phyloP scores from a whole-genome alignment of 2,888 invertebrate genomes.

The Diploptera punctata region DNA sequence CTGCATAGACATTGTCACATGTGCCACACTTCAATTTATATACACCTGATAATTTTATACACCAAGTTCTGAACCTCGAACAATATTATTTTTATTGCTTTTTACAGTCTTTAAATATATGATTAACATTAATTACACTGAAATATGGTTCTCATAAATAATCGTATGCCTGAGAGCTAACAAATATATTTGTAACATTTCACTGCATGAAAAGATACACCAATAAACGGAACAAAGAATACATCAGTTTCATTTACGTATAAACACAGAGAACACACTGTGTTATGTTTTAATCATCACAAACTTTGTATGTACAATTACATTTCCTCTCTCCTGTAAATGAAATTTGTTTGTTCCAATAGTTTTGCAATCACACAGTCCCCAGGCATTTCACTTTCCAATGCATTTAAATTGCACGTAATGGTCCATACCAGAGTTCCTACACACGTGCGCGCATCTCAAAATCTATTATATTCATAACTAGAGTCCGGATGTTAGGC shows the following conservation, averaged over 20 bases:
- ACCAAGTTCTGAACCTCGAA: too few relatives aligned
- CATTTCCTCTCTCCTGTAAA: conserved; percentile 11
- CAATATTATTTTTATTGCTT: too few relatives aligned
- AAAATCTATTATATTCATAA: too few relatives aligned
- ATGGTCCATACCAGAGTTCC: conserved; percentile 4
- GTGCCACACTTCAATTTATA: too few relatives aligned
- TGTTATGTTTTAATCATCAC: conserved; percentile 29
- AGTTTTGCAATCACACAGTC: conserved; percentile 26
- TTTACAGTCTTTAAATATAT: too few relatives aligned
- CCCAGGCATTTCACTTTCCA: conserved; percentile 20
- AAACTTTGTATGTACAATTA: conserved; percentile 29
- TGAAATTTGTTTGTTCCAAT: conserved; percentile 30
- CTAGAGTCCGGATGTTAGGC: too few relatives aligned
- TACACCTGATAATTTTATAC: too few relatives aligned
- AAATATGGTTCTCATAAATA: too few relatives aligned
- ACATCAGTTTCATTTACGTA: conserved; percentile 24
- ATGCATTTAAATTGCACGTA: conserved; percentile 28
- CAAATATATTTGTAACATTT: not conserved
- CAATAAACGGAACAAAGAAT: not conserved
- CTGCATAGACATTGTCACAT: too few relatives aligned
- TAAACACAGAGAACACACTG: conserved; percentile 2
- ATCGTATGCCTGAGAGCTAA: not conserved
- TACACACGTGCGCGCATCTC: too few relatives aligned
- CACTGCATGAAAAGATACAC: not conserved
- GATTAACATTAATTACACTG: too few relatives aligned